These are phyloP conservation scores for Lasaia peninsularis DNA, from an alignment of 1,140 invertebrate genomes.

Conservation along the genomic window DNA sequence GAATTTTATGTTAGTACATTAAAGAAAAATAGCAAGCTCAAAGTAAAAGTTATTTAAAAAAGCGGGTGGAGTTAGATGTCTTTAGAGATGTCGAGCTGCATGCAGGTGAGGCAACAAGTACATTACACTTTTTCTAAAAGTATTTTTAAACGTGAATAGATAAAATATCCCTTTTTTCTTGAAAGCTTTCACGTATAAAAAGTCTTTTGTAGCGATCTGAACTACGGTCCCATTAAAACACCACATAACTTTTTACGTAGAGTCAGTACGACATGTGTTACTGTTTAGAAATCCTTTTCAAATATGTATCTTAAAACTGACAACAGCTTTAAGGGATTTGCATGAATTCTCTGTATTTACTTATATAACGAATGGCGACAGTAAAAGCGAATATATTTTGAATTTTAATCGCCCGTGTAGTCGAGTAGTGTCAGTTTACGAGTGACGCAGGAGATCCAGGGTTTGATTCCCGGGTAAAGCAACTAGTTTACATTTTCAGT, in stretches of 20 bases:
- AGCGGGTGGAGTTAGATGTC: too few relatives aligned
- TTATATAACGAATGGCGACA: not conserved
- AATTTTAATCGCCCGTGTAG: too few relatives aligned
- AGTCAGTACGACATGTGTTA: not conserved
- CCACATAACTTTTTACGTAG: not conserved
- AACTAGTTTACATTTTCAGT: too few relatives aligned
- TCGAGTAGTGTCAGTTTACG: too few relatives aligned
- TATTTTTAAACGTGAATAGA: not conserved
- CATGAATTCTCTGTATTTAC: not conserved
- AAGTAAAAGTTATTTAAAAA: too few relatives aligned
- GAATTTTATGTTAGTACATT: too few relatives aligned
- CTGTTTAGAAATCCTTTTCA: conserved; percentile 4
- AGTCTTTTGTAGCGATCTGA: not conserved
- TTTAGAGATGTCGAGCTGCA: too few relatives aligned
- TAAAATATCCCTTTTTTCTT: not conserved
- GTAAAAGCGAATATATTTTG: not conserved
- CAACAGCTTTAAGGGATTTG: not conserved
- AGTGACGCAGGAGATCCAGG: too few relatives aligned
- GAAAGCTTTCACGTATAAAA: not conserved
- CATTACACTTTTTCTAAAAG: not conserved
- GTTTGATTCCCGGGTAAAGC: too few relatives aligned
- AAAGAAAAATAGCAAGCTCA: too few relatives aligned
- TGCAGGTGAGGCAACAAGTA: too few relatives aligned
- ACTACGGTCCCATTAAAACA: conserved; percentile 1
- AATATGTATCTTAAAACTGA: conserved; percentile 7